Percentiles rank a stretch among this genome's conserved stretches.
These are phyloP conservation scores for Galago senegalensis DNA, from an alignment of 2,797 vertebrate species.

Conservation along the genomic window DNA sequence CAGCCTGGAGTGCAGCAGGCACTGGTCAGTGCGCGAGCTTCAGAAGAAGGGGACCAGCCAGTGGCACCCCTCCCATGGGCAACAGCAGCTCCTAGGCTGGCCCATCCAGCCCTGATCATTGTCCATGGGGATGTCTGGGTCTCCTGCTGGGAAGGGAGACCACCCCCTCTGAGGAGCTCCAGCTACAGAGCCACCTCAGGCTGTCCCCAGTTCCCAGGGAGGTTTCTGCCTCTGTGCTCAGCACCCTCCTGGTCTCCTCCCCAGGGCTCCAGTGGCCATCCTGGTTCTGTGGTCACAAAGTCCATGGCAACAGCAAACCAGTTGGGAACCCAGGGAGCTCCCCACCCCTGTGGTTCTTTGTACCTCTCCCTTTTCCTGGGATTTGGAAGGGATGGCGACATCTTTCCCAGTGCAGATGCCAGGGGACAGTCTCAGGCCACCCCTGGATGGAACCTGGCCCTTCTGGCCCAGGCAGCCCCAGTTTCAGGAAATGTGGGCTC, in stretches of 20 bases:
- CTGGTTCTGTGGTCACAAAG: too few relatives aligned
- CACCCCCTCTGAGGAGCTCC: too few relatives aligned
- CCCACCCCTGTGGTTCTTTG: fast-evolving
- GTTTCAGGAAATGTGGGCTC: neutral
- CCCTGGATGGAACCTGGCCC: neutral
- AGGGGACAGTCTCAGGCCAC: neutral
- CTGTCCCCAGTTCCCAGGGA: neutral
- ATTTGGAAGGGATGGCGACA: neutral
- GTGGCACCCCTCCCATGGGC: fast-evolving
- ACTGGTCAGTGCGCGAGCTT: fast-evolving
- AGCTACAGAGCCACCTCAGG: fast-evolving
- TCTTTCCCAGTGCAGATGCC: neutral
- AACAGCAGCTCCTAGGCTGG: neutral
- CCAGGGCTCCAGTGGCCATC: neutral
- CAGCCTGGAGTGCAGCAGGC: fast-evolving
- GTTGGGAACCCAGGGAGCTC: neutral
- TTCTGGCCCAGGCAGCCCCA: neutral
- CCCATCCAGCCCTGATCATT: neutral
- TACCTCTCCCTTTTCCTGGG: neutral
- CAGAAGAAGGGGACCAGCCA: neutral
- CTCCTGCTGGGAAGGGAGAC: neutral
- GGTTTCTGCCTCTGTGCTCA: too few relatives aligned
- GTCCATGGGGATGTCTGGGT: neutral
- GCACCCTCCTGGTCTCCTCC: neutral
- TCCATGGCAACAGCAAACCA: neutral